phyloP scores from a whole-genome alignment of 2,888 invertebrate genomes.

The Morpho deidamia region DNA sequence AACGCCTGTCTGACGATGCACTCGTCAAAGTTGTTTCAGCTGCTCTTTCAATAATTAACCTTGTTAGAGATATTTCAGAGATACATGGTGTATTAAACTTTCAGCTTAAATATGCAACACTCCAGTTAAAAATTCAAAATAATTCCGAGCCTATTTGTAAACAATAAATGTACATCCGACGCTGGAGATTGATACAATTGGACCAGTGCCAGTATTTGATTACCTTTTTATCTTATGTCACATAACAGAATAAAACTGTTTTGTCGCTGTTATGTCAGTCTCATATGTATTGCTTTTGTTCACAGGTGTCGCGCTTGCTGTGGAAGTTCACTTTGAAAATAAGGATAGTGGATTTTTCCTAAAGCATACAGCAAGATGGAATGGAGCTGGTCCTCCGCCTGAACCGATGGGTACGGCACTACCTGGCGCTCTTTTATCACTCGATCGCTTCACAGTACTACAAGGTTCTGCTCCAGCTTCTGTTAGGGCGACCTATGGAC shows the following conservation, averaged over 20 bases:
- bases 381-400: slow-evolving; percentile 72
- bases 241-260: slow-evolving; percentile 41
- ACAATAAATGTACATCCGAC: slow-evolving; percentile 49
- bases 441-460: slow-evolving; percentile 94
- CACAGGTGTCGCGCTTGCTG: slow-evolving; percentile 83
- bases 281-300: slow-evolving; percentile 31
- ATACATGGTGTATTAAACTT: background rate
- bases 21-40: slow-evolving; percentile 26
- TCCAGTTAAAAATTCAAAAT: slow-evolving; percentile 27
- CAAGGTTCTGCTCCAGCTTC: slow-evolving; percentile 94
- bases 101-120: slow-evolving; percentile 2
- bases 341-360: slow-evolving; percentile 94
- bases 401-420: slow-evolving; percentile 68
- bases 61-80: background rate
- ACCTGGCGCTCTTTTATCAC: slow-evolving; percentile 85
- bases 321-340: slow-evolving; percentile 95
- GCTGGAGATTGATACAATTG: slow-evolving; percentile 52
- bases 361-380: slow-evolving; percentile 88
- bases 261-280: slow-evolving; percentile 42
- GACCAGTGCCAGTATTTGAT: slow-evolving; percentile 54
- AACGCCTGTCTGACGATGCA: slow-evolving; percentile 19
- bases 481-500: slow-evolving; percentile 94
- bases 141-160: slow-evolving; percentile 36
- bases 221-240: slow-evolving; percentile 56
- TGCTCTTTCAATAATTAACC: slow-evolving; percentile 17